Evolutionary conservation across 2,113 vertebrate genomes (phyloP).

Genomic region (Callorhinus ursinus): DNA sequence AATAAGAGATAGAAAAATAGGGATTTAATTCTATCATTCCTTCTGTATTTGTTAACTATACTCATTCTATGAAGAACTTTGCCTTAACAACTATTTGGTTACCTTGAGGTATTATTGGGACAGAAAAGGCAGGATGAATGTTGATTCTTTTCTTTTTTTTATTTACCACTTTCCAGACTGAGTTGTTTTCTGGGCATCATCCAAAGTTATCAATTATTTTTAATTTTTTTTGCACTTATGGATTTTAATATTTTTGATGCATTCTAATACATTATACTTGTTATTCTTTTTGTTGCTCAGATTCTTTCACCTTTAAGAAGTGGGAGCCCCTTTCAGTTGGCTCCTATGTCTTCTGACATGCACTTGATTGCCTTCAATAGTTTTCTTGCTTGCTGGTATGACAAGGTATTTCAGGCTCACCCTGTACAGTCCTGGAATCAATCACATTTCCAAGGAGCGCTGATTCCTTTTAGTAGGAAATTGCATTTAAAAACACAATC

Average conservation of each 20-base stretch:
- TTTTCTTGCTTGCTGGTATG: background rate
- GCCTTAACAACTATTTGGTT: background rate
- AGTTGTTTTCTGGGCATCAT: background rate
- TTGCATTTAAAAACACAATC: background rate
- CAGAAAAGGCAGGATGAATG: background rate
- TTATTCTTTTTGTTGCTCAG: background rate
- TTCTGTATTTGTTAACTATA: background rate
- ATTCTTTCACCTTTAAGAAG: background rate
- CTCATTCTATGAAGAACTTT: background rate
- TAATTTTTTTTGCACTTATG: background rate
- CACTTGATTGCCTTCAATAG: background rate
- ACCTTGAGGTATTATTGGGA: background rate
- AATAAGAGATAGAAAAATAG: background rate
- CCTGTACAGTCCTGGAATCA: background rate
- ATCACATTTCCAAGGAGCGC: background rate
- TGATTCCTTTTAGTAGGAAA: background rate
- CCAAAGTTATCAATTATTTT: slow-evolving; percentile 15
- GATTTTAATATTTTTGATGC: background rate
- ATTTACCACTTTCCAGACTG: background rate
- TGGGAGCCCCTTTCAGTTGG: background rate
- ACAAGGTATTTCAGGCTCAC: background rate
- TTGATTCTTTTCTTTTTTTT: background rate
- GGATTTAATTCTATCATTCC: background rate
- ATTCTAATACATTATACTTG: background rate
- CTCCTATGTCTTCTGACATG: background rate